phyloP scores from a whole-genome alignment of 2,888 invertebrate genomes.

The Caenorhabditis wallacei region DNA sequence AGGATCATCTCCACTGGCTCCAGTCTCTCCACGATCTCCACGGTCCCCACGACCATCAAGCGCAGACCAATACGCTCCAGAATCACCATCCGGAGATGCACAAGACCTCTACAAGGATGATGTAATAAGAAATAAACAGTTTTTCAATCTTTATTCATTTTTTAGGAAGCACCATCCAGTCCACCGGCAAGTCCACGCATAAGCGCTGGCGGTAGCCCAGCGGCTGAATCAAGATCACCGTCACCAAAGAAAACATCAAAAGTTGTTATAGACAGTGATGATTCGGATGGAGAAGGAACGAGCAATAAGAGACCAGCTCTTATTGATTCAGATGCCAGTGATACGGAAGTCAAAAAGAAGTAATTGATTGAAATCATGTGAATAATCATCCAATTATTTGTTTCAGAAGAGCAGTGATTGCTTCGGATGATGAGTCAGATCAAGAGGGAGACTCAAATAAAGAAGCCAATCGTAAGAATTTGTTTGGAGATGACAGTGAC shows the following conservation, averaged over 20 bases:
- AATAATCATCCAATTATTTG: background rate
- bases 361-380: background rate
- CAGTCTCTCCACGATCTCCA: background rate
- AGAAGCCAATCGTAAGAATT: background rate
- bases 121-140: no score
- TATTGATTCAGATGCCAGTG: constrained; percentile 62
- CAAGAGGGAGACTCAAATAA: constrained; percentile 59
- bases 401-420: constrained; percentile 34
- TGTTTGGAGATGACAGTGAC: constrained; percentile 61
- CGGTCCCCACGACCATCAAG: background rate
- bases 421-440: constrained; percentile 73
- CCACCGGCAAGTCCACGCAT: background rate
- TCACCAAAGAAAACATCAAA: constrained; percentile 36
- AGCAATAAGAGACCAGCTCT: constrained; percentile 32
- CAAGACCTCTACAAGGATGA: constrained; percentile 44
- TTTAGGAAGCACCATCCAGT: background rate
- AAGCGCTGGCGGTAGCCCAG: constrained; percentile 1
- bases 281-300: constrained; percentile 48
- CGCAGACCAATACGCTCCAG: constrained; percentile 23
- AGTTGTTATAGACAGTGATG: constrained; percentile 46
- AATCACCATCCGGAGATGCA: constrained; percentile 44
- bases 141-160: background rate
- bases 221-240: constrained; percentile 9
- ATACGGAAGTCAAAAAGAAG: constrained; percentile 37
- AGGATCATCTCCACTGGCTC: constrained; percentile 24